A percentile compares a stretch with the other conserved stretches of the same genome.
Conservation (phyloP, 2,797 vertebrate genomes). For the Hydrocynus forskahlii region DNA sequence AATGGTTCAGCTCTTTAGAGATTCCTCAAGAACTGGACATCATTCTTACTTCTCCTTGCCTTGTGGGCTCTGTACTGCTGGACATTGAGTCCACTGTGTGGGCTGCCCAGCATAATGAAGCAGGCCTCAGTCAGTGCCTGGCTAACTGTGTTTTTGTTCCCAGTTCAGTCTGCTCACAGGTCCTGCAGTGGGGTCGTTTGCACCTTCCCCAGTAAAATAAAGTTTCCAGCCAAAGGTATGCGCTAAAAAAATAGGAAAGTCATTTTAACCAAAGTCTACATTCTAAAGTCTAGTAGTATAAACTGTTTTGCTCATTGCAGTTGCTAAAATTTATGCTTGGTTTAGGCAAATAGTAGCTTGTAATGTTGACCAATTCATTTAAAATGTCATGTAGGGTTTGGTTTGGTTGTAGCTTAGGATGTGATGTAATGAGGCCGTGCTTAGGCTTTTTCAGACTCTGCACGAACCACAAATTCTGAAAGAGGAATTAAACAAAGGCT, state of each 20-base stretch:
- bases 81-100: too few relatives aligned
- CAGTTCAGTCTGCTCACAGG: too few relatives aligned
- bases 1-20: too few relatives aligned
- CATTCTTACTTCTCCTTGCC: too few relatives aligned
- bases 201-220: constrained; percentile 20
- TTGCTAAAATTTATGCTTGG: constrained; percentile 61
- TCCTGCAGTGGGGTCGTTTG: not conserved
- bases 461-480: constrained; percentile 21
- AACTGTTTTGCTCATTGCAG: constrained; percentile 53
- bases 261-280: constrained; percentile 51
- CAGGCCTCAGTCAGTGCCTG: too few relatives aligned
- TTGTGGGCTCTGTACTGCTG: too few relatives aligned
- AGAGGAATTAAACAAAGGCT: constrained; percentile 16
- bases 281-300: constrained; percentile 47
- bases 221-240: constrained; percentile 25
- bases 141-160: too few relatives aligned
- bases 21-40: too few relatives aligned
- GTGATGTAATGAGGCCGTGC: constrained; percentile 21
- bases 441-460: not conserved
- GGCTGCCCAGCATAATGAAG: too few relatives aligned
- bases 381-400: constrained; percentile 42
- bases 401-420: constrained; percentile 22
- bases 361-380: constrained; percentile 32
- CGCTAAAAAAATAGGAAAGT: constrained; percentile 43
- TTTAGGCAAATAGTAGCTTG: constrained; percentile 38